A percentile compares a stretch with the other conserved stretches of the same genome.
phyloP scores from a whole-genome alignment of 2,888 invertebrate genomes.

The Archaeoteleia sp. region DNA sequence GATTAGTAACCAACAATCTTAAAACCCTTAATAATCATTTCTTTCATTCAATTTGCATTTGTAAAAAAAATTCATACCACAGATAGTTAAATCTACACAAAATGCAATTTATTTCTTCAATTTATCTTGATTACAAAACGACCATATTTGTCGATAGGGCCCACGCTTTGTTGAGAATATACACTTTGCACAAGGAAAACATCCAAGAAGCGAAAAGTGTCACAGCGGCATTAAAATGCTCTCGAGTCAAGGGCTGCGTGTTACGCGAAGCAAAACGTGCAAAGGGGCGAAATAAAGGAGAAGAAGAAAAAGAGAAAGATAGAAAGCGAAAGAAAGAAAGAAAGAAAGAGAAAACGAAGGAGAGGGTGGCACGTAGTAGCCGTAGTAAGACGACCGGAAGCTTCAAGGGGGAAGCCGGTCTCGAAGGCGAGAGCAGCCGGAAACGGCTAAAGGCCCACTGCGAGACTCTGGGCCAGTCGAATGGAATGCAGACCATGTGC shows the following conservation, averaged over 20 bases:
- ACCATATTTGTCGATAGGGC: too few species aligned
- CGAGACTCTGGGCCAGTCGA: constrained; percentile 56
- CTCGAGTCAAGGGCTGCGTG: constrained; percentile 39
- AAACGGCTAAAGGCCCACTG: constrained; percentile 64
- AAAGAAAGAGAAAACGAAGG: constrained; percentile 21
- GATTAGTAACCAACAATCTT: too few species aligned
- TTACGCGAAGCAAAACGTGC: constrained; percentile 45
- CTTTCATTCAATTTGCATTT: too few species aligned
- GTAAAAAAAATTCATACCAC: too few species aligned
- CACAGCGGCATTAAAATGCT: constrained; percentile 14
- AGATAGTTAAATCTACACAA: too few species aligned
- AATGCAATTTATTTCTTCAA: too few species aligned
- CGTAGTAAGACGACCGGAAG: constrained; percentile 61
- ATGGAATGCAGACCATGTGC: constrained; percentile 47
- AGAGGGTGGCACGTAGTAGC: constrained; percentile 60
- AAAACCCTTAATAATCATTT: too few species aligned
- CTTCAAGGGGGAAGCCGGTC: constrained; percentile 60
- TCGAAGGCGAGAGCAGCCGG: constrained; percentile 61
- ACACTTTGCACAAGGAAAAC: constrained; percentile 5
- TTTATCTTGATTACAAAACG: too few species aligned
- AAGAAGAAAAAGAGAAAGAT: constrained; percentile 33
- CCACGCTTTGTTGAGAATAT: neutral
- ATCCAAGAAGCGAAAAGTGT: constrained; percentile 6
- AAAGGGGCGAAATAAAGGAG: constrained; percentile 21
- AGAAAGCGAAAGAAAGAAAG: constrained; percentile 25